Base-by-base conservation (phyloP, 2,888 invertebrate species). In the Iphiclides podalirius region DNA sequence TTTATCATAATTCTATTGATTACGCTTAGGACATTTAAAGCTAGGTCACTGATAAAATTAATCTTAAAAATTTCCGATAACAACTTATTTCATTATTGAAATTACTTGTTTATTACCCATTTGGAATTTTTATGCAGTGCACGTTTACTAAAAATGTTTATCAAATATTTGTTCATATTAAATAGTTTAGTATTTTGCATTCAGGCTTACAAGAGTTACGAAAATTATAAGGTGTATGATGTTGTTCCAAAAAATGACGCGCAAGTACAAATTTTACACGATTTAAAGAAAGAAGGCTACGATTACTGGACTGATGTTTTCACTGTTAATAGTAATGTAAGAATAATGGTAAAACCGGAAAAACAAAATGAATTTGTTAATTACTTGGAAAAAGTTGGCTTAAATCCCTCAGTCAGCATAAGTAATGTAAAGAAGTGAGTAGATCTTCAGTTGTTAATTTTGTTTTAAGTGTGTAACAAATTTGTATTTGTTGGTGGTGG, bases 221-320 rank as follows among this genome's bases (percentile, higher is more conserved):
- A 91, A 48, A 86, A 90, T 49, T 92, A 91, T 62, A 89, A 89
- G 61, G 90, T 92, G 9, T 91, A 89, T 55, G 79, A 90, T 54
- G 72, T 91, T 4, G 69, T 72, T 1, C 90, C 92, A 1, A 64
- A 62, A 14, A 78, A 74, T 2, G 65, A 72, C 0, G 67, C 66
- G 0, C 89, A 92, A 47, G 64, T 91, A 41, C 70, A 80, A 31
- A 71, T 79, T 15, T 64, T 91, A n/a, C 78, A 72, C 47, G 65
- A 81, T 11, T 62, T 91, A 52, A 79, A 77, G 79, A 81, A 63
- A 69, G 66, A 55, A 58, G 66, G 67, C 57, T 51, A 59, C 64
- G 69, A 71, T 75, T 79, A 72, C 65, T 70, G 78, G 82, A 73
- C 62, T 57, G 70, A 62, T 55, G 72, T 63, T n/a, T 52, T 58